Evolutionary conservation across 2,888 invertebrate genomes (phyloP).

Genomic region (Amiota minor): DNA sequence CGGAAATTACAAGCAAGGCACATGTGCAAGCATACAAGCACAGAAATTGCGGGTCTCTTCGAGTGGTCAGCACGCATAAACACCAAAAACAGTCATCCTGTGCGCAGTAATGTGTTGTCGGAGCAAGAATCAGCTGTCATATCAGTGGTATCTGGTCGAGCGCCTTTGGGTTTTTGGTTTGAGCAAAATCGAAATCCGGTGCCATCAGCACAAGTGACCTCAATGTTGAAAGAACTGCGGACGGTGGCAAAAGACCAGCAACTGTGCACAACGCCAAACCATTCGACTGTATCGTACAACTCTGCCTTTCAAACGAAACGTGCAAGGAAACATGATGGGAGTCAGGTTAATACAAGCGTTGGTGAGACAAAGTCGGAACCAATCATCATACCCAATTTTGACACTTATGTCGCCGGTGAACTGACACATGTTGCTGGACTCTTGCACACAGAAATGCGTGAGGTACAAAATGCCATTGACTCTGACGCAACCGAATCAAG

Average conservation of each 20-base stretch:
- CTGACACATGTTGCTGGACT: slow-evolving; percentile 83
- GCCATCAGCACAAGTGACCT: slow-evolving; percentile 76
- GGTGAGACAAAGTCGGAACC: slow-evolving; percentile 42
- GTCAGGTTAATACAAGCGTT: slow-evolving; percentile 33
- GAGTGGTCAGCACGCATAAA: slow-evolving; percentile 80
- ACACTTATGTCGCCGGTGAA: slow-evolving; percentile 75
- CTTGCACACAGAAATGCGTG: slow-evolving; percentile 81
- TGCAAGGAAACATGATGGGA: slow-evolving; percentile 44
- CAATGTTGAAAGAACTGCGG: slow-evolving; percentile 73
- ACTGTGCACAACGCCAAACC: slow-evolving; percentile 35
- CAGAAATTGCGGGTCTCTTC: slow-evolving; percentile 85
- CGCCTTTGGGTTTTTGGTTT: slow-evolving; percentile 60
- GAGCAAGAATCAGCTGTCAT: slow-evolving; percentile 51
- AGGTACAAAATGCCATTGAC: slow-evolving; percentile 85
- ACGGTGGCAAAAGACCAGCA: slow-evolving; percentile 68
- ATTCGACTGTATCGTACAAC: not conserved
- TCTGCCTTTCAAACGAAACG: slow-evolving; percentile 14
- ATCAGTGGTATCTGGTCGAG: slow-evolving; percentile 61
- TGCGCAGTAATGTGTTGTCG: slow-evolving; percentile 44
- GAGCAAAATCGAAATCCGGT: slow-evolving; percentile 74
- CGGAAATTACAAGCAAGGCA: slow-evolving; percentile 84
- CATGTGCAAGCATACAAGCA: slow-evolving; percentile 84
- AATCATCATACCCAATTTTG: slow-evolving; percentile 72
- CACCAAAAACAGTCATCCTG: slow-evolving; percentile 46
- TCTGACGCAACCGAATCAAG: slow-evolving; percentile 95